Conservation (phyloP, 2,888 invertebrate genomes). For the Oxycera nigricornis region DNA sequence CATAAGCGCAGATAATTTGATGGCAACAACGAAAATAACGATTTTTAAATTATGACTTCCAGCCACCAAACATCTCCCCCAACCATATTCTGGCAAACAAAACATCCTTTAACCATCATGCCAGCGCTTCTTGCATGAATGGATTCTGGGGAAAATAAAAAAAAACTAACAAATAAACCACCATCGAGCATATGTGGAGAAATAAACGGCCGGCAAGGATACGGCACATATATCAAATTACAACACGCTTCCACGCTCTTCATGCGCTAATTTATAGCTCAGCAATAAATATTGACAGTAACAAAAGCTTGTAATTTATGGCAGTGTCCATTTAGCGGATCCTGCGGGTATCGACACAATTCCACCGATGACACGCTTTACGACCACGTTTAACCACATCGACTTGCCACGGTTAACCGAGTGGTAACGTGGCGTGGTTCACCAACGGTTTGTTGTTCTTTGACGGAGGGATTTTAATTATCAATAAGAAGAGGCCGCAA, state of each 20-base stretch:
- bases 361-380: slow-evolving; percentile 33
- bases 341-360: slow-evolving; percentile 32
- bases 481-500: neutral
- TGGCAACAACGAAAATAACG: too few species aligned
- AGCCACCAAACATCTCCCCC: too few species aligned
- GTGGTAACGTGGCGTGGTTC: neutral
- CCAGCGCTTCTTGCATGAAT: too few species aligned
- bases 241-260: slow-evolving; percentile 31
- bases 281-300: slow-evolving; percentile 38
- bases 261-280: slow-evolving; percentile 32
- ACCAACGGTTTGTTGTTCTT: neutral
- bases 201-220: slow-evolving; percentile 2
- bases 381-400: slow-evolving; percentile 30
- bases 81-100: too few species aligned
- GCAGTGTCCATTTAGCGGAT: slow-evolving; percentile 31
- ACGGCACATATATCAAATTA: slow-evolving; percentile 28
- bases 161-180: too few species aligned
- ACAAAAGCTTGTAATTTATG: slow-evolving; percentile 36
- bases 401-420: neutral
- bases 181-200: too few species aligned
- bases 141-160: too few species aligned
- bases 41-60: too few species aligned
- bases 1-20: too few species aligned
- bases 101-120: too few species aligned
- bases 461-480: neutral